Base-by-base conservation (phyloP, 92 coral and sea anemone species). In the Heliopora coerulea region DNA sequence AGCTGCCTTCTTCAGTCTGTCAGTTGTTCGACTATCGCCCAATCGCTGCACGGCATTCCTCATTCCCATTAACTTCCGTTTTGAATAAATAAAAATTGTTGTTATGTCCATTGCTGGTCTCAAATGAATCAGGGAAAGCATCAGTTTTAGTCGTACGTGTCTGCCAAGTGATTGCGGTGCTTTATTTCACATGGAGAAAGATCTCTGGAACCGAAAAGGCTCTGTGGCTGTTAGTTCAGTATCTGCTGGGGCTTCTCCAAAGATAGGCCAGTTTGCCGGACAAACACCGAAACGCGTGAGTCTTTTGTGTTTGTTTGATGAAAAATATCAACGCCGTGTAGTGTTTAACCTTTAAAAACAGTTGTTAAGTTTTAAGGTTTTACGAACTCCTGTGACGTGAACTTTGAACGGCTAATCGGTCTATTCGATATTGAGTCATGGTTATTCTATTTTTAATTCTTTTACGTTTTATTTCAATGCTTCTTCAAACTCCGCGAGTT, bases 151-250 rank as follows among this genome's bases (percentile, higher is more conserved):
- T 68, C 49, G 39, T 27, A 25, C 44, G 57, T 14, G 39, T 72
- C 79, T 73, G 80, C 68, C 44, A 70, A 39, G 62, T 26, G 59
- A 78, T 72, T 66, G 52, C 82, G 69, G 54, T 34, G 50, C 64
- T 76, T 63, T 49, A 42, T 72, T 59, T 60, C 32, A 81, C 75
- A 95, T 95, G 99, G 88, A 96, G 88, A 95, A 70, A 29, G 49
- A 29, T 0, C 21, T 95, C 88, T 95, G 99, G 99, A 95, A 95
- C 84, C 75, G 99, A 14, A 95, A 95, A 59, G 89, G 91, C 37
- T 95, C 99, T 62, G 80, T 95, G 34, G 99, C 96, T 9, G 91
- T 95, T 31, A 84, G 86, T 68, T 95, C 99, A 0, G 68, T 77
- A 27, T 84, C 99, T 27, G 99, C 99, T 23, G 77, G 77, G 24